Evolutionary conservation across 2,888 invertebrate species (phyloP).

Genomic region (Nycteola revayana): DNA sequence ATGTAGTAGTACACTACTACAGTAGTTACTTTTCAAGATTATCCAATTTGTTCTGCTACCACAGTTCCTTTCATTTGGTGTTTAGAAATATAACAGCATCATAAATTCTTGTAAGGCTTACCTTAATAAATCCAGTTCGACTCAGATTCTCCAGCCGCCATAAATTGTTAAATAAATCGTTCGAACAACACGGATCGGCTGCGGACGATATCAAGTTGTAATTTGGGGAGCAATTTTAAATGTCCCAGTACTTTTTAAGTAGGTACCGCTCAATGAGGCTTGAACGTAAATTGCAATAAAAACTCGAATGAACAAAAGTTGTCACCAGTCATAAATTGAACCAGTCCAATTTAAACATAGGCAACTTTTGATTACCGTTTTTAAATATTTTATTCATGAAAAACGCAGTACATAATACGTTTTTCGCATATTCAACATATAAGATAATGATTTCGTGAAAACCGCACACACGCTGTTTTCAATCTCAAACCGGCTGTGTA

Average conservation of each 20-base stretch:
- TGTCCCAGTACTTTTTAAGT: slow-evolving; percentile 28
- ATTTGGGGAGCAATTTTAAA: slow-evolving; percentile 38
- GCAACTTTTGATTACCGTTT: too few species aligned
- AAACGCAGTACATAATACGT: too few species aligned
- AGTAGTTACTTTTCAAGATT: too few species aligned
- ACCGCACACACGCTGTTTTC: too few species aligned
- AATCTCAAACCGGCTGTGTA: slow-evolving; percentile 9
- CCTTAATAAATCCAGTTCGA: slow-evolving; percentile 72
- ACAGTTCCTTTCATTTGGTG: slow-evolving; percentile 50
- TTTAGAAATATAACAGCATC: slow-evolving; percentile 48
- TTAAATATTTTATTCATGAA: too few species aligned
- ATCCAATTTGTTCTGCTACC: slow-evolving; percentile 36
- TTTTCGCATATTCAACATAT: too few species aligned
- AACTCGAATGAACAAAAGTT: slow-evolving; percentile 8
- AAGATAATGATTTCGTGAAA: too few species aligned
- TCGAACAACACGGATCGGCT: slow-evolving; percentile 53
- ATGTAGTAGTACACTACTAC: too few species aligned
- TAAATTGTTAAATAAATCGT: slow-evolving; percentile 76
- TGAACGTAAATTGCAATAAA: slow-evolving; percentile 4
- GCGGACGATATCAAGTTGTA: slow-evolving; percentile 47
- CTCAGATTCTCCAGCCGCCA: slow-evolving; percentile 66
- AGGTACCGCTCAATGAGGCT: slow-evolving; percentile 1
- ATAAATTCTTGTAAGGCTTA: slow-evolving; percentile 66
- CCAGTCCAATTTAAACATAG: too few species aligned
- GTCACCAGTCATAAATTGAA: too few species aligned